Conservation (phyloP, 2,888 invertebrate species). For the Caradrina kadenii region DNA sequence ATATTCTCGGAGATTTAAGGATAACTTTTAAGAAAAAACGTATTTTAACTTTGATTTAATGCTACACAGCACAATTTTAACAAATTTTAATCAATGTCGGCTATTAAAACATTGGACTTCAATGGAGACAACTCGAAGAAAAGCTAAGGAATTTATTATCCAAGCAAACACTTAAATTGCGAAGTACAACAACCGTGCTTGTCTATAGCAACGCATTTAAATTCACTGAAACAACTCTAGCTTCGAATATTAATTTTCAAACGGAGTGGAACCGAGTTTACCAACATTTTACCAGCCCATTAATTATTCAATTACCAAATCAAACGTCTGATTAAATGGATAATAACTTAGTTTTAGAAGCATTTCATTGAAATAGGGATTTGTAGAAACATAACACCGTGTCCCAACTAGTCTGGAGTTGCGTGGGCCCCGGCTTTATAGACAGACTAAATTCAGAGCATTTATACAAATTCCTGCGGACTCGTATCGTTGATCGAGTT, state of each 20-base stretch:
- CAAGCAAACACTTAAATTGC: slow-evolving; percentile 16
- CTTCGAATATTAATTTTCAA: slow-evolving; percentile 25
- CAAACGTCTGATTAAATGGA: slow-evolving; percentile 44
- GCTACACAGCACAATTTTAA: too few relatives aligned
- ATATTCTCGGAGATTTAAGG: too few relatives aligned
- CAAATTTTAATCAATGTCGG: neutral
- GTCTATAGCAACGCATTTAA: slow-evolving; percentile 13
- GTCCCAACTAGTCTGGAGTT: slow-evolving; percentile 11
- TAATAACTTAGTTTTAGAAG: slow-evolving; percentile 34
- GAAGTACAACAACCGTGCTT: slow-evolving; percentile 4
- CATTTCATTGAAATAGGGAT: slow-evolving; percentile 37
- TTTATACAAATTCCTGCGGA: slow-evolving; percentile 53
- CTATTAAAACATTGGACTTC: slow-evolving; percentile 8
- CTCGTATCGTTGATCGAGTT: slow-evolving; percentile 50
- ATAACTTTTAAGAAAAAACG: too few relatives aligned
- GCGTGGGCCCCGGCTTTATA: slow-evolving; percentile 46
- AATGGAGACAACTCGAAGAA: slow-evolving; percentile 11
- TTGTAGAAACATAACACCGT: slow-evolving; percentile 40
- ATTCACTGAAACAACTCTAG: slow-evolving; percentile 24
- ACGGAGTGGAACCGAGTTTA: slow-evolving; percentile 17
- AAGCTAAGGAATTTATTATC: slow-evolving; percentile 14
- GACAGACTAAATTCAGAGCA: slow-evolving; percentile 45
- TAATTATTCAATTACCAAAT: slow-evolving; percentile 53
- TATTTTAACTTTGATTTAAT: too few relatives aligned
- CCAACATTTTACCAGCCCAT: slow-evolving; percentile 33